Base-by-base conservation (phyloP, 2,113 vertebrate species). In the Sialia sialis region DNA sequence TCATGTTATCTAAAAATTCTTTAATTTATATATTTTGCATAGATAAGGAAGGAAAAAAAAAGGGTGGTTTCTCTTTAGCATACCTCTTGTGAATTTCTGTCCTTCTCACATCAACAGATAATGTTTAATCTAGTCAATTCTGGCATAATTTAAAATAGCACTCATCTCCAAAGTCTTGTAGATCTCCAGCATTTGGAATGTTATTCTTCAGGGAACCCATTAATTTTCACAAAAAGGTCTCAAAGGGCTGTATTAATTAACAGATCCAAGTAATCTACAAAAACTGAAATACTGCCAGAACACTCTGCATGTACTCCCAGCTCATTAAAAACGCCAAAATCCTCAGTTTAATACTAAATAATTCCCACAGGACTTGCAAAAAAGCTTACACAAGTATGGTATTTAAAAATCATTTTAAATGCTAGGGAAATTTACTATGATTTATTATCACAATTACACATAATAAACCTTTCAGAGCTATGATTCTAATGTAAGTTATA, bases 221-320 rank as follows among this genome's bases (percentile, higher is more conserved):
- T 96, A 95, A 95, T 94, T 90, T 93, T 96, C 91, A 95, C 81
- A 91, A 91, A 96, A 89, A 87, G 76, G 79, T 94, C 95, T 96
- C 94, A 74, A 73, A 90, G 59, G 90, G 29, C 58, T 78, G 54
- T 73, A 93, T 95, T 96, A 96, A 96, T 95, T 95, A 95, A 94
- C 75, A 93, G 69, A 96, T 84, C 64, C 83, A 92, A 96, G 89
- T 87, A 95, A 96, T 94, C 90, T 87, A 70, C 79, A 93, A 59
- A 95, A 94, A 64, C 85, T 93, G 89, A 96, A 94, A 89, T 64
- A 91, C 21, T 66, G 78, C 90, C 93, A 93, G 88, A 79, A 38
- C 29, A 73, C 79, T 90, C 85, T 32, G 44, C 68, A 64, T 1
- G 0, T 93, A 87, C 84, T 94, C 68, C 29, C 51, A 90, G 69